These are phyloP conservation scores for Scaeva pyrastri DNA, from an alignment of 2,888 invertebrate species.

Conservation along the genomic window DNA sequence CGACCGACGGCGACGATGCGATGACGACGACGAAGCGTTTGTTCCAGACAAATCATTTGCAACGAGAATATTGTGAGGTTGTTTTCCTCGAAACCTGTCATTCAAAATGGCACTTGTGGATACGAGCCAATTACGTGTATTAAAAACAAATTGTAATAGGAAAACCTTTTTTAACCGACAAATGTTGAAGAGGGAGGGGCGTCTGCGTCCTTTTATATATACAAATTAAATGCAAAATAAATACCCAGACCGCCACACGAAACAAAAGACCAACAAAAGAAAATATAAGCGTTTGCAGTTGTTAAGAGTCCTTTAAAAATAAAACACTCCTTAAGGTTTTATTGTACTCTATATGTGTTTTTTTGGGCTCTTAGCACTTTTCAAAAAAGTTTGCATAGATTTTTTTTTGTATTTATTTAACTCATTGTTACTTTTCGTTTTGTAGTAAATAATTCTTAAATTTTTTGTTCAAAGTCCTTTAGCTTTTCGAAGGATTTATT, in stretches of 20 bases:
- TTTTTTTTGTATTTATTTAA: slow-evolving; percentile 5
- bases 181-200: neutral
- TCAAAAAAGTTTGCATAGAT: neutral
- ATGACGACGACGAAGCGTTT: neutral
- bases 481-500: slow-evolving; percentile 25
- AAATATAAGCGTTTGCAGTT: slow-evolving; percentile 4
- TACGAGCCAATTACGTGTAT: neutral
- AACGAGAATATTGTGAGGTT: slow-evolving; percentile 1
- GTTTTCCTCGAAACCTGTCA: neutral
- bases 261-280: slow-evolving; percentile 13
- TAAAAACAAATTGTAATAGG: neutral
- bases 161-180: neutral
- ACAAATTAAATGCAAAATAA: neutral
- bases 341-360: neutral
- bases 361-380: slow-evolving; percentile 1
- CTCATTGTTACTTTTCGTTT: slow-evolving; percentile 10
- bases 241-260: neutral
- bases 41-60: neutral
- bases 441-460: slow-evolving; percentile 41
- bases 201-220: neutral
- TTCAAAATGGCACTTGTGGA: neutral
- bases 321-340: neutral
- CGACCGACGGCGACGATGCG: neutral
- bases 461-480: slow-evolving; percentile 47
- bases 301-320: neutral